A percentile compares a stretch with the other conserved stretches of the same genome.
phyloP scores from a whole-genome alignment of 2,888 invertebrate genomes.

The Ariolimax columbianus region DNA sequence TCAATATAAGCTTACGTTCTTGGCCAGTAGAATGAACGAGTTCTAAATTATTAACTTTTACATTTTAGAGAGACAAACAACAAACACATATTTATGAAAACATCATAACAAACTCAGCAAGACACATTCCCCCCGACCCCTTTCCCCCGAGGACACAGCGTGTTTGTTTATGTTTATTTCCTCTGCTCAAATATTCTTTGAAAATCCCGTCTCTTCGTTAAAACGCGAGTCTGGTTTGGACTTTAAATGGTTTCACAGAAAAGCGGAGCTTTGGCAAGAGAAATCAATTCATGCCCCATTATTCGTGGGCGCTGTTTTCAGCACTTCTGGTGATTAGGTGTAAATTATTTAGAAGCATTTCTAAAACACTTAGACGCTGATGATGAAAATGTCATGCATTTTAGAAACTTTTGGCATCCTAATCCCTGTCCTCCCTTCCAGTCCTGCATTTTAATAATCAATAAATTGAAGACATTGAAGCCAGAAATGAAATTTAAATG shows the following conservation, averaged over 20 bases:
- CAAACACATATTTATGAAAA: no score
- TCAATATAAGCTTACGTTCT: no score
- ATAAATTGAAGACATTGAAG: background rate
- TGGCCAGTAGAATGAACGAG: no score
- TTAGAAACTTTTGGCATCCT: background rate
- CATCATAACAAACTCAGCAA: no score
- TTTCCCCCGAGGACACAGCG: no score
- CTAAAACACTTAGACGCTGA: constrained; percentile 14
- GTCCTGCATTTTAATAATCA: background rate
- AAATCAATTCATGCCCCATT: background rate
- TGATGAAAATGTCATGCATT: background rate
- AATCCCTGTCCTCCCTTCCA: background rate
- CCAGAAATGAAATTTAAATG: background rate
- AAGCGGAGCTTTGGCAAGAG: background rate
- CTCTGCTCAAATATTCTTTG: background rate
- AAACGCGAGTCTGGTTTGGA: background rate
- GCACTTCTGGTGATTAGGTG: constrained; percentile 12
- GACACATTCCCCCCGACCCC: no score
- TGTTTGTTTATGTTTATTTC: background rate
- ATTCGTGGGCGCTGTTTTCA: background rate
- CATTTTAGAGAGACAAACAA: no score
- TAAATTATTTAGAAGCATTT: constrained; percentile 2
- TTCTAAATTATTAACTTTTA: no score
- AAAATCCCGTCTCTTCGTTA: background rate
- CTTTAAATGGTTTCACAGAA: background rate